A percentile compares a stretch with the other conserved stretches of the same genome.
phyloP scores from a whole-genome alignment of 2,797 vertebrate genomes.

The Chrosomus eos region DNA sequence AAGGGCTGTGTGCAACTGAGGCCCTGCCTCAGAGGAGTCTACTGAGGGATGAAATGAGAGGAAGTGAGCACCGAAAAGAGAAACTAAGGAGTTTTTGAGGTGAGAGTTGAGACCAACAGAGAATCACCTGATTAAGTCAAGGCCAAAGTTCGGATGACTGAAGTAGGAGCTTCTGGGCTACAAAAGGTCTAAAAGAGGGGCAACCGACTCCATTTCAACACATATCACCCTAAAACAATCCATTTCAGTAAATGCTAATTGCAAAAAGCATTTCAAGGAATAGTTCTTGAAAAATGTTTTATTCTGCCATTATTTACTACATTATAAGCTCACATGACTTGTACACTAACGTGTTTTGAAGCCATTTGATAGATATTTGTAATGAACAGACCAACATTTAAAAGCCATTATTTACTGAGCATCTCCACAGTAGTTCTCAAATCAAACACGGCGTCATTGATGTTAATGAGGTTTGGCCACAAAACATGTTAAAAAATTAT shows the following conservation, averaged over 20 bases:
- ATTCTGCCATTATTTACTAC: background rate
- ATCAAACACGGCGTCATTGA: background rate
- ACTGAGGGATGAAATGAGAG: background rate
- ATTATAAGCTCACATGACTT: background rate
- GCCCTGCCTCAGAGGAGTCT: slow-evolving; percentile 4
- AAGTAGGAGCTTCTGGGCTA: background rate
- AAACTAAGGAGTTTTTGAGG: background rate
- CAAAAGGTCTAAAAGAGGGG: background rate
- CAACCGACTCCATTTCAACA: background rate
- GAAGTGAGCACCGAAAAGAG: slow-evolving; percentile 4
- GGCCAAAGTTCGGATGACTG: background rate
- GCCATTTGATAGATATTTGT: background rate
- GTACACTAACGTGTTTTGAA: background rate
- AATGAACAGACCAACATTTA: background rate
- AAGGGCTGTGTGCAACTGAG: slow-evolving; percentile 11
- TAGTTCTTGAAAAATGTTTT: fast-evolving
- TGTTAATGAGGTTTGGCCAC: background rate
- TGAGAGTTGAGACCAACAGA: background rate
- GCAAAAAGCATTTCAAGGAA: background rate
- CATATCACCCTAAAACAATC: background rate
- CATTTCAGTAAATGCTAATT: background rate
- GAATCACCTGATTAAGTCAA: slow-evolving; percentile 14
- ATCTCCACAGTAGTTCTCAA: background rate
- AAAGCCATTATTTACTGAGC: background rate
- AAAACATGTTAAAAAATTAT: background rate